Base-by-base conservation (phyloP, 1,140 invertebrate species). In the Pseudomyrmex cubaensis region DNA sequence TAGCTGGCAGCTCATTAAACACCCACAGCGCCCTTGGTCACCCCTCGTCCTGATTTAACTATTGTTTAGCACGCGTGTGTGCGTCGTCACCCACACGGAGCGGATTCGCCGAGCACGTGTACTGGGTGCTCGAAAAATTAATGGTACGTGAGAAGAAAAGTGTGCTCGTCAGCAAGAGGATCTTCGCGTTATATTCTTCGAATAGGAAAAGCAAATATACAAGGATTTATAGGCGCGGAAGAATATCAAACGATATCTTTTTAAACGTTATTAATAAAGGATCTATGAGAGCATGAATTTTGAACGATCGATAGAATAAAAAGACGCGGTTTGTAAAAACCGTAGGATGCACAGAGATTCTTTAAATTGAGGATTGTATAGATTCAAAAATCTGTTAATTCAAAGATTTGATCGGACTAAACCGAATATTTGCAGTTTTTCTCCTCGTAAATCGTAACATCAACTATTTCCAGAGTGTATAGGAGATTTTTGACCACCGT, bases 1-100 rank as follows among this genome's bases (percentile, higher is more conserved):
- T 90, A 87, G 66, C 90, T 89, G 90, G 91, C 91, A 93, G 92
- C 93, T 94, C 93, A 94, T 94, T 94, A 94, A 94, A 94, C 93
- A 93, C 93, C 93, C 93, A 92, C 93, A 92, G 91, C 86, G 90
- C 88, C 91, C 91, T 89, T 84, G 83, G 73, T 74, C 90, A 75
- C 85, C 90, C 87, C 85, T 88, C 88, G 90, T 87, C 89, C 91
- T 93, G 92, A 93, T 93, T 93, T 93, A 92, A 91, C 92, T 91
- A 93, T 93, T 93, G 92, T 93, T 91, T 91, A 91, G 89, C 73
- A 56, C 46, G 48, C 52, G 17, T 80, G 86, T 88, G 76, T 87
- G 69, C 57, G 50, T 82, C 85, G 73, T 82, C 77, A 73, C 63
- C 72, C 50, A 85, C 83, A 56, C 70, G 67, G 35, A 76, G 66